Conservation (phyloP, 2,113 vertebrate species). For the Chaenogobius annularis region DNA sequence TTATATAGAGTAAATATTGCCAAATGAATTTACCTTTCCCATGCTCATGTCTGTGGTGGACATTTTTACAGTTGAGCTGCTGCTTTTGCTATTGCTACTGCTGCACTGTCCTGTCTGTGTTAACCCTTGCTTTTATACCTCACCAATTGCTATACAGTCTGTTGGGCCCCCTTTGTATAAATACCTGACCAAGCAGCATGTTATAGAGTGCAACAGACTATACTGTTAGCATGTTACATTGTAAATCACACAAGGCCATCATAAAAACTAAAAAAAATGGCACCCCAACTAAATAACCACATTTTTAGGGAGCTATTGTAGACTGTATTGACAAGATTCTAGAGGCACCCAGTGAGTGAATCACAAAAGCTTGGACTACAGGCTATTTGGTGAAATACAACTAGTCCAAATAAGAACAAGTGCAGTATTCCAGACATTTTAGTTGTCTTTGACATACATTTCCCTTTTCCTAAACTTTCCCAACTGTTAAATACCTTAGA, state of each 20-base stretch:
- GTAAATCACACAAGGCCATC: conserved; percentile 35
- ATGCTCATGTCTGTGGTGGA: conserved; percentile 72
- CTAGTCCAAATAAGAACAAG: background rate
- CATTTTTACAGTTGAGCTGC: conserved; percentile 61
- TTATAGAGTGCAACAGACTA: conserved; percentile 43
- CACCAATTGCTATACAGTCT: conserved; percentile 34
- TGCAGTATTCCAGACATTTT: background rate
- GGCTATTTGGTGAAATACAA: background rate
- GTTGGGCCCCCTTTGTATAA: conserved; percentile 68
- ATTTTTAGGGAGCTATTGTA: background rate
- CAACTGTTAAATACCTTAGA: background rate
- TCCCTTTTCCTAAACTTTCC: background rate
- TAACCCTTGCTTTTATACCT: conserved; percentile 69
- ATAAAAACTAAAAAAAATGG: conserved; percentile 36
- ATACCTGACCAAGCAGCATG: conserved; percentile 69
- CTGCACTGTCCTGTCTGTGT: conserved; percentile 55
- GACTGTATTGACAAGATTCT: background rate
- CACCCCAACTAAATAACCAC: background rate
- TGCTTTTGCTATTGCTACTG: conserved; percentile 52
- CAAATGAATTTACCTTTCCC: conserved; percentile 65
- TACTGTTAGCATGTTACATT: conserved; percentile 13
- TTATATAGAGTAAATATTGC: background rate
- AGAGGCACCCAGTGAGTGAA: background rate
- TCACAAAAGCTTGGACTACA: background rate
- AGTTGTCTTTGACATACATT: background rate